These are phyloP conservation scores for Nemurella pictetii DNA, from an alignment of 2,888 invertebrate species.

Conservation along the genomic window DNA sequence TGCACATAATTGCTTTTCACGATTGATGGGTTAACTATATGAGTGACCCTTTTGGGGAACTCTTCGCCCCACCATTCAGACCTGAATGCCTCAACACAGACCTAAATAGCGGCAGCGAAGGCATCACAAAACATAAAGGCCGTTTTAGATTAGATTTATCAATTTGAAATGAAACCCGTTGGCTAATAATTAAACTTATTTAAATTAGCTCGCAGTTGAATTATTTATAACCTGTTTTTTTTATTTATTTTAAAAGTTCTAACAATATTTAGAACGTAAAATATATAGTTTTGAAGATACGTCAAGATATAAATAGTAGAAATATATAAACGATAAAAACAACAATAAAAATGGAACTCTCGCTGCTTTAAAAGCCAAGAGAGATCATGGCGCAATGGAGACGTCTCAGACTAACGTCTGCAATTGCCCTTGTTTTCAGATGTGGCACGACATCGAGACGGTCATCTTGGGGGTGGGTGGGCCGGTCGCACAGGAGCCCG, in stretches of 20 bases:
- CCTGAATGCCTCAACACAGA: not conserved
- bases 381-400: not conserved
- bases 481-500: slow-evolving; percentile 40
- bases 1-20: not conserved
- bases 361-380: not conserved
- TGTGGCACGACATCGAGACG: slow-evolving; percentile 52
- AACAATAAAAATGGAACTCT: not conserved
- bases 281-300: not conserved
- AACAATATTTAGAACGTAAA: not conserved
- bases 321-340: not conserved
- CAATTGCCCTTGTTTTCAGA: slow-evolving; percentile 43
- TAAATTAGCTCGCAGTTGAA: not conserved
- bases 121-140: not conserved
- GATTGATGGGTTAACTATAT: not conserved
- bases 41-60: not conserved
- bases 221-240: not conserved
- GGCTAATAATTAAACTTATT: not conserved
- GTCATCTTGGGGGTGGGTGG: slow-evolving; percentile 48
- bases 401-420: not conserved
- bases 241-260: not conserved
- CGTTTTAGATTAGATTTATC: not conserved
- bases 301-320: not conserved
- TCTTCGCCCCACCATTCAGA: not conserved
- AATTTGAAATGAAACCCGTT: not conserved
- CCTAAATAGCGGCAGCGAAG: not conserved